Base-by-base conservation (phyloP, 2,113 vertebrate species). In the Nothocercus nigrocapillus region DNA sequence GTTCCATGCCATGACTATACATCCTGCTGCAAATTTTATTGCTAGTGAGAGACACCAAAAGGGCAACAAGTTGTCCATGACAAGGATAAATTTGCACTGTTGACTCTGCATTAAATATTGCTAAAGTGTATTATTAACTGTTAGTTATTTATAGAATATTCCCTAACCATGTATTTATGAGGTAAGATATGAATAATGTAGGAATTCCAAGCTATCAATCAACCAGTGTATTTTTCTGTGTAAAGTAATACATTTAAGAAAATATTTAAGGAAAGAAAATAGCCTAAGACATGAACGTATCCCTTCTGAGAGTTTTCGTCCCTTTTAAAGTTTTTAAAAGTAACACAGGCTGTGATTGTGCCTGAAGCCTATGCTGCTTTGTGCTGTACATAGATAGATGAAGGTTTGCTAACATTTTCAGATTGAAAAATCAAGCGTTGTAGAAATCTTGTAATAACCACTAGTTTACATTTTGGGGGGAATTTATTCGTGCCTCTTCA, bases 151-250 rank as follows among this genome's bases (percentile, higher is more conserved):
- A 69, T 66, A 32, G 40, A 9, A 0, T 85, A 91, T 94, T 64
- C 27, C 85, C 22, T 69, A 68, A 66, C 30, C 17, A 58, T 0
- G 1, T 94, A 81, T 90, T 95, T 90, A 86, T 88, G 61, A 92
- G 20, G 49, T 77, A 51, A 81, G n/a, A 18, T 75, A 68, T 19
- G 28, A 96, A 68, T 75, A 73, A 64, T 89, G 62, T 40, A 84
- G 72, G 51, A 77, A 58, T 89, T 91, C 58, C 58, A 93, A 73
- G 2, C 28, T 94, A 91, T 93, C 83, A 64, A 40, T 93, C 81
- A 75, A 2, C 24, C 8, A 64, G 18, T 67, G 9, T 77, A n/a
- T 64, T 77, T 74, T 81, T 72, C 17, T 22, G 24, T 53, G 32
- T 94, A 83, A 90, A 62, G 47, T 22, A 69, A 18, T 78, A 77